Evolutionary conservation across 2,797 vertebrate genomes (phyloP).

Genomic region (Anisognathus igniventris): DNA sequence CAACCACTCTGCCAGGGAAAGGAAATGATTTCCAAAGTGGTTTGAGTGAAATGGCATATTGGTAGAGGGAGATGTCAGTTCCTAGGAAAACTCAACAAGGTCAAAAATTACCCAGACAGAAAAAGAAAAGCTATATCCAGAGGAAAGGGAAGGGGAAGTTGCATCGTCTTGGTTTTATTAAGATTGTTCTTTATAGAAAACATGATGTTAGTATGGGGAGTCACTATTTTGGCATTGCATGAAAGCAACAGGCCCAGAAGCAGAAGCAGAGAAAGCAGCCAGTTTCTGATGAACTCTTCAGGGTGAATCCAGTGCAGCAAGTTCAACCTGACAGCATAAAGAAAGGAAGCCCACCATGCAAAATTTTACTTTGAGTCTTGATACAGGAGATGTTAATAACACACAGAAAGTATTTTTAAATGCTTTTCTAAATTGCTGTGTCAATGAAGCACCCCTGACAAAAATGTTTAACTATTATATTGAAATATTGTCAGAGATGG

Average conservation of each 20-base stretch:
- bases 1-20: neutral
- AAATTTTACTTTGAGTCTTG: neutral
- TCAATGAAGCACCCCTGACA: neutral
- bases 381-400: neutral
- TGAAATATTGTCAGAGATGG: neutral
- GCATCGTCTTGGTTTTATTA: neutral
- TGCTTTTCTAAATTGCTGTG: neutral
- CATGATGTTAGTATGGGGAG: neutral
- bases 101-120: neutral
- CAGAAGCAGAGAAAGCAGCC: neutral
- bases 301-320: neutral
- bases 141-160: neutral
- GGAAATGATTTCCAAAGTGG: neutral
- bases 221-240: neutral
- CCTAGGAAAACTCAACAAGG: neutral
- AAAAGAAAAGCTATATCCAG: neutral
- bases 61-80: neutral
- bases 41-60: neutral
- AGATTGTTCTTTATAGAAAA: neutral
- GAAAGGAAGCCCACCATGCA: neutral
- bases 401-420: neutral
- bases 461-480: neutral
- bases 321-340: neutral
- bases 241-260: neutral
- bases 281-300: neutral